Evolutionary conservation across 2,797 vertebrate species (phyloP), one percentile per base, ranked within the genome.

Genomic region (Lagothrix lagotricha): DNA sequence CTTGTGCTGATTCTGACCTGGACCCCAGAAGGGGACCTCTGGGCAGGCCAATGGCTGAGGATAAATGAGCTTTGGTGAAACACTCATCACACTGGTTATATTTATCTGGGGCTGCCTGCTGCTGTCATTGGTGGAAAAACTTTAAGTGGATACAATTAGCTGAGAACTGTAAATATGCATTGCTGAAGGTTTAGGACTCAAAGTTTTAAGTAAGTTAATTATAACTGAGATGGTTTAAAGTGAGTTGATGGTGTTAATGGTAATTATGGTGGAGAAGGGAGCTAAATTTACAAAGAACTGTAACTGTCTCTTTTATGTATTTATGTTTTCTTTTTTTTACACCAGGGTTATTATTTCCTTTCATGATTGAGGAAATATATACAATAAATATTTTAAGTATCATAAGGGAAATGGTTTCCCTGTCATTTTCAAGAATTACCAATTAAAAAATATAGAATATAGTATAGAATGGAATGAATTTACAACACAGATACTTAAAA

Each of bases 371-470:
- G 54, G 87, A 88, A 90, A 91, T 17, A 91, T 10, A 36, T 15
- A 46, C 7, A 44, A 36, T 28, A 86, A 80, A n/a, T 77, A 70
- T 36, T 92, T 85, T 79, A 75, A 82, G 15, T 83, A 19, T 77
- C 44, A 8, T 73, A 83, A 77, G 30, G 57, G 28, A 95, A 88
- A 73, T 94, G 24, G 54, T 73, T 39, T 10, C 26, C 15, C 84
- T 81, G 41, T 39, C n/a, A 52, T 88, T 90, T 70, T 90, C 5
- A 93, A 94, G 50, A 94, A 57, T 84, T 76, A 54, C 26, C 52
- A 77, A 61, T 85, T 41, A 87, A 86, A 75, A 61, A 83, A 5
- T 24, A 50, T 91, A 58, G 84, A 83, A n/a, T 26, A 61, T 75
- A 89, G 22, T n/a, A 44, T 88, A 88, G 83, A 95, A 50, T 82